phyloP scores from a whole-genome alignment of 1,140 invertebrate species.

The Steinernema khuongi region DNA sequence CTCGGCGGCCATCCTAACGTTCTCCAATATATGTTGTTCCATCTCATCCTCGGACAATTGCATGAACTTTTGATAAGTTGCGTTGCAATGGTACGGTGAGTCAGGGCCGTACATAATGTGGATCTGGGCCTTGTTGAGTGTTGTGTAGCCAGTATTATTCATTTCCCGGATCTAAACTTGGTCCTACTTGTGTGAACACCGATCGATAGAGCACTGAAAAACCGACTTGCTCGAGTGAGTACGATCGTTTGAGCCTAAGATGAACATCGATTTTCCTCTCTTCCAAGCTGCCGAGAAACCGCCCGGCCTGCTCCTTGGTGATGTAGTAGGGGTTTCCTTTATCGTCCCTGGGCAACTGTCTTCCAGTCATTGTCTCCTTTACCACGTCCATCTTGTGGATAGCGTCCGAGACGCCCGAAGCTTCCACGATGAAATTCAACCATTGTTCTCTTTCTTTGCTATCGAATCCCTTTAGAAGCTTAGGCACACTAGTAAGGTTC shows the following conservation, averaged over 20 bases:
- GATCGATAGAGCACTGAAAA: constrained; percentile 19
- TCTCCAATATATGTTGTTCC: constrained; percentile 28
- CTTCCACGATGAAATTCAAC: constrained; percentile 48
- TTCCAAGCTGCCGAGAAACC: too few relatives aligned
- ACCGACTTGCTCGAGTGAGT: constrained; percentile 46
- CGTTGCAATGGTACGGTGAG: constrained; percentile 46
- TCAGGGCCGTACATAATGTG: constrained; percentile 47
- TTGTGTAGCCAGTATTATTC: constrained; percentile 47
- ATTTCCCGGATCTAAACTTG: constrained; percentile 41
- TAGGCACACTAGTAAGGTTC: constrained; percentile 42
- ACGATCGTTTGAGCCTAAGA: constrained; percentile 33
- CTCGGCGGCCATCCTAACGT: constrained; percentile 35
- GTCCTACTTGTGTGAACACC: background rate
- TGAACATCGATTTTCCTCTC: too few relatives aligned
- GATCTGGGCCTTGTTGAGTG: constrained; percentile 44
- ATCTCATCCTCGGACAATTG: constrained; percentile 25
- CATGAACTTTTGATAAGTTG: constrained; percentile 24
- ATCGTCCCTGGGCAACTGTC: constrained; percentile 34
- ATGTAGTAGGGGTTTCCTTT: constrained; percentile 51
- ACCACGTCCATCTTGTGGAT: constrained; percentile 23
- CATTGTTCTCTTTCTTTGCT: constrained; percentile 43
- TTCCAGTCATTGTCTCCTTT: constrained; percentile 34
- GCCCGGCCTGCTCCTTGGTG: constrained; percentile 52
- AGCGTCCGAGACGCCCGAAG: constrained; percentile 36
- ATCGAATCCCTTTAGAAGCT: constrained; percentile 39